Conservation (phyloP, 2,888 invertebrate species). For the Meta bourneti region DNA sequence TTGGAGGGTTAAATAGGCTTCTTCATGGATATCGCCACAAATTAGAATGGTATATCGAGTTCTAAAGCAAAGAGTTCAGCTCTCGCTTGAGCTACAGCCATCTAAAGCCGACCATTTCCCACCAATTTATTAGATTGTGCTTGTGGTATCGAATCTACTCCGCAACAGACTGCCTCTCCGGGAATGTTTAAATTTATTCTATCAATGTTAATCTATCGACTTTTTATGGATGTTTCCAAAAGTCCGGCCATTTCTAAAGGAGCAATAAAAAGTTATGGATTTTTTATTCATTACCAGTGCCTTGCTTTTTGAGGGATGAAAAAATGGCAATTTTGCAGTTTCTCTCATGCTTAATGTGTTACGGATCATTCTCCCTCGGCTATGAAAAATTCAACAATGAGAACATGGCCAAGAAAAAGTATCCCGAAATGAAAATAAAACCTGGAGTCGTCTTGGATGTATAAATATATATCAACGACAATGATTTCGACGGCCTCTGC, state of each 20-base stretch:
- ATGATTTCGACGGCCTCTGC: conserved; percentile 43
- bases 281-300: conserved; percentile 70
- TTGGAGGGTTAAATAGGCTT: no score
- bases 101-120: no score
- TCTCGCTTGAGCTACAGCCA: no score
- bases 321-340: conserved; percentile 10
- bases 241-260: conserved; percentile 22
- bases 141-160: not conserved
- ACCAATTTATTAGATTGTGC: no score
- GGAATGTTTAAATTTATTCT: not conserved
- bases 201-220: not conserved
- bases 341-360: conserved; percentile 49
- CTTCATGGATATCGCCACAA: no score
- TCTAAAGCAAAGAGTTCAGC: no score
- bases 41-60: no score
- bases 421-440: not conserved
- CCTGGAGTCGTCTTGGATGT: conserved; percentile 3
- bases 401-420: not conserved
- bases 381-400: conserved; percentile 73
- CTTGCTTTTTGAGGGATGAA: conserved; percentile 1
- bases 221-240: not conserved
- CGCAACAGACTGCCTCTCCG: not conserved
- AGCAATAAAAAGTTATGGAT: conserved; percentile 71
- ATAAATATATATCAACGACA: conserved; percentile 68
- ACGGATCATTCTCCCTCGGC: conserved; percentile 68